Conservation (phyloP, 2,113 vertebrate species). For the Psophia crepitans region DNA sequence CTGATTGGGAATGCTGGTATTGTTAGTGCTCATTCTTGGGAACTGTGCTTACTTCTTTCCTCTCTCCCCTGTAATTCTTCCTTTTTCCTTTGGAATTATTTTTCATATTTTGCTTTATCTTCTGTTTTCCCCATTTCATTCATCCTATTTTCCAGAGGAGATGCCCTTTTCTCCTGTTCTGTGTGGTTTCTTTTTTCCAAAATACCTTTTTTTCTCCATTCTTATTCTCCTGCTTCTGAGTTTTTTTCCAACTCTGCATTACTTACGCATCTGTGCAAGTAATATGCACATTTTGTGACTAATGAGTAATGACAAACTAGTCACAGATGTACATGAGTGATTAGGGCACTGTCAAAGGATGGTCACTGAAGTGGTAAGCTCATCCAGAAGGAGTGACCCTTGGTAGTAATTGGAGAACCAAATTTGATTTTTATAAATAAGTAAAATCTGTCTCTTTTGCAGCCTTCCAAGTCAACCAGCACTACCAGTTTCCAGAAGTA, state of each 20-base stretch:
- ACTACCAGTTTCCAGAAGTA: background rate
- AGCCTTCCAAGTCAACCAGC: background rate
- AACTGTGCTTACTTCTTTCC: background rate
- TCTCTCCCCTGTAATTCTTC: background rate
- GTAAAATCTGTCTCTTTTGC: background rate
- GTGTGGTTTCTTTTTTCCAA: background rate
- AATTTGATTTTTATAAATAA: background rate
- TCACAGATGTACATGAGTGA: background rate
- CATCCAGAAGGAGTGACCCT: background rate
- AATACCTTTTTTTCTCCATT: background rate
- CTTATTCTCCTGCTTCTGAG: background rate
- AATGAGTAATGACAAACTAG: background rate
- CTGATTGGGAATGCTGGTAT: background rate
- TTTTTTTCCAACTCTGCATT: background rate
- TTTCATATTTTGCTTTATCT: background rate
- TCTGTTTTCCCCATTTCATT: background rate
- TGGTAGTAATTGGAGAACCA: background rate
- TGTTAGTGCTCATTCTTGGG: background rate
- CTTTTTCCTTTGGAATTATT: background rate
- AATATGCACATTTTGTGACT: background rate
- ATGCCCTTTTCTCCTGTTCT: background rate
- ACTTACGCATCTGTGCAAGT: background rate
- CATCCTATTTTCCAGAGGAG: background rate
- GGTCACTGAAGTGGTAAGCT: background rate
- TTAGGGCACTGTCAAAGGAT: background rate